These are phyloP conservation scores for Cyanoramphus novaezelandiae DNA, from an alignment of 2,113 vertebrate species.

Conservation along the genomic window DNA sequence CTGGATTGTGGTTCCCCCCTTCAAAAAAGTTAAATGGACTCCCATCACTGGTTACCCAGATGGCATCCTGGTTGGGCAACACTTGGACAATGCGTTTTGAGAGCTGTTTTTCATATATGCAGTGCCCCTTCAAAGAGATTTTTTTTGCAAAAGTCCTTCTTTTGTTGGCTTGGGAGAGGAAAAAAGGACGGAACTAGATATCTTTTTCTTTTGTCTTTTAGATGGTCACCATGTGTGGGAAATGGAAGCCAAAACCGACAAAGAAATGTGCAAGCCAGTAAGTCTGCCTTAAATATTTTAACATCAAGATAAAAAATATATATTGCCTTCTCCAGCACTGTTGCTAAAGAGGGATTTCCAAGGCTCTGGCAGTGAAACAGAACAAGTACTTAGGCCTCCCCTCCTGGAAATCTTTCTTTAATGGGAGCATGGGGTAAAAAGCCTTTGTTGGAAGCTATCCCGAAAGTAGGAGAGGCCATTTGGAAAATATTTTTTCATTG, in stretches of 20 bases:
- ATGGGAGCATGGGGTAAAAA: constrained; percentile 9
- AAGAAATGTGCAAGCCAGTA: constrained; percentile 92
- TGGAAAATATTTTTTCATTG: constrained; percentile 62
- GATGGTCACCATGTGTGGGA: constrained; percentile 99
- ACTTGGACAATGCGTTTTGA: accelerated
- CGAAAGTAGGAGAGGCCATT: constrained; percentile 31
- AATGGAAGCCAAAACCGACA: constrained; percentile 95
- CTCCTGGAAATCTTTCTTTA: constrained; percentile 55
- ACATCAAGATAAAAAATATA: constrained; percentile 28
- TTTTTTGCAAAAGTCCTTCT: not conserved
- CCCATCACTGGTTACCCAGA: accelerated
- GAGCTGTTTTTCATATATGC: not conserved
- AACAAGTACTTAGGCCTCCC: constrained; percentile 43
- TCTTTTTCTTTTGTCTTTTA: constrained; percentile 71
- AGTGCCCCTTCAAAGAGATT: not conserved
- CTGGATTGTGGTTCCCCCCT: not conserved
- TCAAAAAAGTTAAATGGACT: not conserved
- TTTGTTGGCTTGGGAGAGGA: not conserved
- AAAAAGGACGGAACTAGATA: not conserved
- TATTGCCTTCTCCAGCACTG: constrained; percentile 32
- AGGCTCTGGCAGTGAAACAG: constrained; percentile 54
- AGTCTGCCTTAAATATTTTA: constrained; percentile 75
- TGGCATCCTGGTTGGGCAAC: not conserved
- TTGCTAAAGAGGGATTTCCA: constrained; percentile 62
- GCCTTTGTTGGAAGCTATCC: not conserved